Conservation (phyloP, 1,140 invertebrate species). For the Probaryconus sp. region DNA sequence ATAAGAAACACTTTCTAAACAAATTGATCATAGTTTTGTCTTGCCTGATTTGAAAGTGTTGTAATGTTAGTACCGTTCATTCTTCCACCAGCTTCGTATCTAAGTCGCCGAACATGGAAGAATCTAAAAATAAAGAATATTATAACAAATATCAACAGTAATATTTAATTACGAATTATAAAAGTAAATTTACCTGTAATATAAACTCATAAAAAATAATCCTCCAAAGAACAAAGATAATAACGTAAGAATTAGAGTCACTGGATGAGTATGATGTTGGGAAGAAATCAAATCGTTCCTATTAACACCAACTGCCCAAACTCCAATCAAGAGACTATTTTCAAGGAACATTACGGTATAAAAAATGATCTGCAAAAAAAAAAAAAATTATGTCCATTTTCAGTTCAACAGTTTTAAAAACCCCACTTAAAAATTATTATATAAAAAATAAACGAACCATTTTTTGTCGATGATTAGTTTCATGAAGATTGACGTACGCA, state of each 20-base stretch:
- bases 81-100: conserved; percentile 82
- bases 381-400: conserved; percentile 23
- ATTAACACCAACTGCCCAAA: conserved; percentile 83
- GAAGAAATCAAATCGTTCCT: conserved; percentile 67
- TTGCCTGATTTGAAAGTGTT: conserved; percentile 69
- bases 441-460: conserved; percentile 80
- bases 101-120: conserved; percentile 83
- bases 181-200: conserved; percentile 82
- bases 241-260: conserved; percentile 80
- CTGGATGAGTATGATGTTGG: conserved; percentile 70
- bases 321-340: conserved; percentile 86
- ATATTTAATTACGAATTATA: too few relatives aligned
- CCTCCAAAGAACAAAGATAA: conserved; percentile 84
- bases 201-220: conserved; percentile 90
- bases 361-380: conserved; percentile 83
- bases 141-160: conserved; percentile 6
- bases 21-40: conserved; percentile 4
- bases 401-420: not conserved
- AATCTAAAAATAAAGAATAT: conserved; percentile 77
- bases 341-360: conserved; percentile 95
- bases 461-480: conserved; percentile 87
- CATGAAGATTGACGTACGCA: conserved; percentile 93
- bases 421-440: not conserved
- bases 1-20: not conserved
- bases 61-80: conserved; percentile 72